Evolutionary conservation across 2,797 vertebrate species (phyloP), one percentile per base, ranked within the genome.

Genomic region (Nothura maculosa): DNA sequence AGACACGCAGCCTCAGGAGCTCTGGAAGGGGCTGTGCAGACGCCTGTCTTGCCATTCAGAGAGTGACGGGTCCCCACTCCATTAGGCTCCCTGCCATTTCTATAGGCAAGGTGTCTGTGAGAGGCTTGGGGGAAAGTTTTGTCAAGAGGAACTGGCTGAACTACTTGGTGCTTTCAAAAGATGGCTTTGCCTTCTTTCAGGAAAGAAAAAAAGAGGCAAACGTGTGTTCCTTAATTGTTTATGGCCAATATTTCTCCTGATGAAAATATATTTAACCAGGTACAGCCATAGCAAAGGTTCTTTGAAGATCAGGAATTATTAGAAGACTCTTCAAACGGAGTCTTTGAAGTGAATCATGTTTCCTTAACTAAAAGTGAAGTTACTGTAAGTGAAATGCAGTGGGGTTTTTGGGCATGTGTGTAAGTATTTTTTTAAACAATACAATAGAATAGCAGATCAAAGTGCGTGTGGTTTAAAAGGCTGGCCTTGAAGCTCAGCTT

Each of bases 281-380:
- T 94, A 67, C 47, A 83, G 30, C 21, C 87, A 75, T 76, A 94
- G 76, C 74, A 81, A 69, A 34, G 40, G 9, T 85, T 95, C 87
- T 94, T 90, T 91, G 92, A 96, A 93, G 81, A 89, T n/a, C 3
- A 3, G 68, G 70, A 93, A 93, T 94, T 90, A 95, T 55, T 67
- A 90, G 48, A 94, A 93, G 43, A 75, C 27, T 91, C 64, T 95
- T 91, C 89, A 93, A 92, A 87, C 91, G 84, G 91, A 63, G 63
- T 75, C 76, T 94, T 96, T 94, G 93, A 94, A 92, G 74, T 76
- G 64, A 91, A 34, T 90, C 76, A 89, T 81, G 55, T 86, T 94
- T 87, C 73, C 70, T 90, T 89, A 91, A 91, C 66, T 70, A 76
- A 81, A 96, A 91, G 69, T 89, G 87, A 89, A 95, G 90, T 87